Conservation (phyloP, 2,113 vertebrate genomes). For the Megaceryle maxima region DNA sequence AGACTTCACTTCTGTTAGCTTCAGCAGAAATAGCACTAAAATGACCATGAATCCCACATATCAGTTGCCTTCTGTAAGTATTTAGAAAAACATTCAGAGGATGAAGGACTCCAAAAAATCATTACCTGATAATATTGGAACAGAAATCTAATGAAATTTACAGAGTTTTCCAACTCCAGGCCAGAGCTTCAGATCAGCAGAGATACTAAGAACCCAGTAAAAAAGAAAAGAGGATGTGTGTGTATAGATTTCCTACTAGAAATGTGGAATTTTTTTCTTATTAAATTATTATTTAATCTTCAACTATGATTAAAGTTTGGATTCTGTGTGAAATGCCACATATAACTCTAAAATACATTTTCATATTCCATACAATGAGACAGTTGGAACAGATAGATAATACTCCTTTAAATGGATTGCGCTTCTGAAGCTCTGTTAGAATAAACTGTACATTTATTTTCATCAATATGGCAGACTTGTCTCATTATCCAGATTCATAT, state of each 20-base stretch:
- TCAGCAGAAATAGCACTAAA: not conserved
- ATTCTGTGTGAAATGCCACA: not conserved
- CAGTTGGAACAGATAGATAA: not conserved
- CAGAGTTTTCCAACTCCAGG: not conserved
- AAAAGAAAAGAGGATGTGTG: fast-evolving
- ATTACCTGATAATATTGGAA: not conserved
- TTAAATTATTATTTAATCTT: not conserved
- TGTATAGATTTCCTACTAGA: not conserved
- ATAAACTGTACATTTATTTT: constrained; percentile 53
- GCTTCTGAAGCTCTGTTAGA: constrained; percentile 16
- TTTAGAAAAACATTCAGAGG: not conserved
- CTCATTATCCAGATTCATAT: constrained; percentile 57
- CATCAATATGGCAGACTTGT: constrained; percentile 52
- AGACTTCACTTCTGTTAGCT: not conserved
- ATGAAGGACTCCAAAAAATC: not conserved
- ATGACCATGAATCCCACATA: not conserved
- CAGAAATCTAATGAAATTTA: not conserved
- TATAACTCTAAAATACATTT: not conserved
- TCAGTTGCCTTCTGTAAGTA: not conserved
- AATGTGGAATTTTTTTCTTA: not conserved
- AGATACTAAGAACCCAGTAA: not conserved
- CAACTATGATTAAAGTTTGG: not conserved
- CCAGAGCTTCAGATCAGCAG: not conserved
- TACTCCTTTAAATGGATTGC: not conserved
- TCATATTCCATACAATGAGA: not conserved